A percentile compares a stretch with the other conserved stretches of the same genome.
These are phyloP conservation scores for Arothron firmamentum DNA, from an alignment of 2,113 vertebrate genomes.

Conservation along the genomic window DNA sequence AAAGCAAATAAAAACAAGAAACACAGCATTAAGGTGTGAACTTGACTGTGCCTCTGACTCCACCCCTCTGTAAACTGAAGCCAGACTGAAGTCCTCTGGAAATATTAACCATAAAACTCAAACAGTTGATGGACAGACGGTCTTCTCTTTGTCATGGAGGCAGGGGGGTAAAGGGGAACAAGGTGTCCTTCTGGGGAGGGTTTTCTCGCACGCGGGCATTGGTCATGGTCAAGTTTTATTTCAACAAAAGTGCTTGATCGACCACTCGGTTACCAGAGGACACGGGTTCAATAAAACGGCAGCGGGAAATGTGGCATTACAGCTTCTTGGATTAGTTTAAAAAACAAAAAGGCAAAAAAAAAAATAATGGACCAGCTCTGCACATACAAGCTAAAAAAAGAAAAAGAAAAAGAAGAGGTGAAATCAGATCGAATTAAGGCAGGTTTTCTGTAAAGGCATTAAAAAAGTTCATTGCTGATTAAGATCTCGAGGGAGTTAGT, in stretches of 20 bases:
- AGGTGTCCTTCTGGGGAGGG: conserved; percentile 40
- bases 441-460: conserved; percentile 76
- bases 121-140: conserved; percentile 58
- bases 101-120: conserved; percentile 45
- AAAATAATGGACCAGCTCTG: conserved; percentile 34
- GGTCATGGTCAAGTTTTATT: conserved; percentile 44
- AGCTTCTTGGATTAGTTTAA: conserved; percentile 36
- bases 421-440: conserved; percentile 68
- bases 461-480: conserved; percentile 70
- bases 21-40: conserved; percentile 59
- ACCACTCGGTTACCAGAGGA: conserved; percentile 68
- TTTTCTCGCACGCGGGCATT: conserved; percentile 40
- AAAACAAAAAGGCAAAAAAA: conserved; percentile 14
- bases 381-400: conserved; percentile 55
- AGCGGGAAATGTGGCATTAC: conserved; percentile 55
- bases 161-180: neutral
- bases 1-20: conserved; percentile 44
- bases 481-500: conserved; percentile 71
- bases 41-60: conserved; percentile 50
- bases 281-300: conserved; percentile 54
- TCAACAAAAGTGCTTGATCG: conserved; percentile 75
- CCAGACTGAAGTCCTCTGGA: conserved; percentile 42
- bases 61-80: conserved; percentile 65
- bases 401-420: conserved; percentile 37
- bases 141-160: conserved; percentile 15